phyloP scores from a whole-genome alignment of 2,888 invertebrate species.

The Carabus problematicus region DNA sequence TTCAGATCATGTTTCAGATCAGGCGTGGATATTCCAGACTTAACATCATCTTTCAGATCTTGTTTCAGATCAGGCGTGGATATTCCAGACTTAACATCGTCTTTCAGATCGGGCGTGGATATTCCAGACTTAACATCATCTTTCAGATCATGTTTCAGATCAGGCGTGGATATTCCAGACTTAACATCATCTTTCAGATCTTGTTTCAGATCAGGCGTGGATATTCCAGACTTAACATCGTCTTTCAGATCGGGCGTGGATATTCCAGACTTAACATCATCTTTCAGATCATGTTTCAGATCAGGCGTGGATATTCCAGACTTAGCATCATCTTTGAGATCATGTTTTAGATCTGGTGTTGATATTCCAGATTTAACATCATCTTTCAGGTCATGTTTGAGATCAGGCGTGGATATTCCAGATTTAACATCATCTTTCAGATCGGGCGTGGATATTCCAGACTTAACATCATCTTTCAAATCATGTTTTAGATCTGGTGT shows the following conservation, averaged over 20 bases:
- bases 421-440: too few relatives aligned
- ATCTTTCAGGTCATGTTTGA: neutral
- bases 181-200: slow-evolving; percentile 46
- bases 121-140: slow-evolving; percentile 36
- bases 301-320: slow-evolving; percentile 40
- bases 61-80: too few relatives aligned
- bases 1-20: slow-evolving; percentile 49
- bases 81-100: slow-evolving; percentile 2
- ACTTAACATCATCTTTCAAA: too few relatives aligned
- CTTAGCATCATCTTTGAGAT: too few relatives aligned
- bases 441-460: too few relatives aligned
- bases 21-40: slow-evolving; percentile 56
- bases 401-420: slow-evolving; percentile 56
- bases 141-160: too few relatives aligned
- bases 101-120: slow-evolving; percentile 59
- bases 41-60: neutral
- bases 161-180: slow-evolving; percentile 23
- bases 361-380: neutral
- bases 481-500: too few relatives aligned
- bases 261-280: slow-evolving; percentile 40
- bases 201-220: slow-evolving; percentile 29
- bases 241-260: slow-evolving; percentile 24
- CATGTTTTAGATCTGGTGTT: slow-evolving; percentile 9
- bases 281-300: slow-evolving; percentile 1
- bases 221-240: slow-evolving; percentile 21